Conservation (phyloP, 2,888 invertebrate genomes). For the Papilio gigon region DNA sequence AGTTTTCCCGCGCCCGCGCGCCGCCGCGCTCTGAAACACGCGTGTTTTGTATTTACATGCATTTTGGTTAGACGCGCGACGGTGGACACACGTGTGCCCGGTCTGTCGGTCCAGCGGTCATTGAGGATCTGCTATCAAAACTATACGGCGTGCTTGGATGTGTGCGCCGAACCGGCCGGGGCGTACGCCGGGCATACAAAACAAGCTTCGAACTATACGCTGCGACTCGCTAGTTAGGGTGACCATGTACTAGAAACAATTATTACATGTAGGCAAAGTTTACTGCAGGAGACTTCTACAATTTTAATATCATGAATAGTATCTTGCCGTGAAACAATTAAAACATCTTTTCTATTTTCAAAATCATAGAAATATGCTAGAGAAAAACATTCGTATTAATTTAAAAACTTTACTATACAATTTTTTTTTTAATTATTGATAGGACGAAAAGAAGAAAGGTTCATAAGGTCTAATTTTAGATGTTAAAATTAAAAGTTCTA, state of each 20-base stretch:
- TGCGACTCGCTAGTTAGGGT: constrained; percentile 43
- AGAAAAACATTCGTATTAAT: too few relatives aligned
- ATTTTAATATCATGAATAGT: too few relatives aligned
- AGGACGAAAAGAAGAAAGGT: too few relatives aligned
- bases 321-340: too few relatives aligned
- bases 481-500: too few relatives aligned
- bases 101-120: constrained; percentile 85
- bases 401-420: too few relatives aligned
- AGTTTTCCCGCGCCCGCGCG: constrained; percentile 66
- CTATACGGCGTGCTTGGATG: constrained; percentile 68
- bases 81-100: constrained; percentile 81
- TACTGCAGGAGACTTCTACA: too few relatives aligned
- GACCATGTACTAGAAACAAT: constrained; percentile 15
- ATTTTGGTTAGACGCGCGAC: constrained; percentile 60
- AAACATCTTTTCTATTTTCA: too few relatives aligned
- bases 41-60: constrained; percentile 73
- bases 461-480: too few relatives aligned
- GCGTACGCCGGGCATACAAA: constrained; percentile 72
- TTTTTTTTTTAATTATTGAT: too few relatives aligned
- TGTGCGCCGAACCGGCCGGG: constrained; percentile 76
- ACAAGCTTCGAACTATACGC: constrained; percentile 60
- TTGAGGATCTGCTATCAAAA: constrained; percentile 79
- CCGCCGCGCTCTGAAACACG: constrained; percentile 59
- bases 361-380: too few relatives aligned
- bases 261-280: background rate